Conservation (phyloP, 1,140 invertebrate species). For the Mylabris phalerata region DNA sequence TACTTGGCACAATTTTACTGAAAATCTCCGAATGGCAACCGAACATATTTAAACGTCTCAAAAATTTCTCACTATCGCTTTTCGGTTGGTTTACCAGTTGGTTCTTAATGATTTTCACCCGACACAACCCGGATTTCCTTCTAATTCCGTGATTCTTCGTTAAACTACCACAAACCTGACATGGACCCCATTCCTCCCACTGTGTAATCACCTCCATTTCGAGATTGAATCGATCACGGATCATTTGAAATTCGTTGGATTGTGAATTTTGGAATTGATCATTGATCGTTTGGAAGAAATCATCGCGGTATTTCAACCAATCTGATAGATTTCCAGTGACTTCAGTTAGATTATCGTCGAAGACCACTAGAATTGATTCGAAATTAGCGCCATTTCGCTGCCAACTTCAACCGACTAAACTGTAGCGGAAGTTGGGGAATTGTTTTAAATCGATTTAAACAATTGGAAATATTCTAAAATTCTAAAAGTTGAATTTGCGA, state of each 20-base stretch:
- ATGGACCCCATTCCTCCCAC: constrained; percentile 38
- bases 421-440: background rate
- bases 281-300: constrained; percentile 42
- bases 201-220: constrained; percentile 35
- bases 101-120: constrained; percentile 2
- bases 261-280: constrained; percentile 26
- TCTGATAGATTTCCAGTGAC: constrained; percentile 43
- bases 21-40: constrained; percentile 42
- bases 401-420: background rate
- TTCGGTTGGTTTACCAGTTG: background rate
- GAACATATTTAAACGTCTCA: constrained; percentile 1
- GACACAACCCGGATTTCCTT: constrained; percentile 36
- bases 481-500: too few relatives aligned
- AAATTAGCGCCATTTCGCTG: background rate
- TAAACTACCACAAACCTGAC: constrained; percentile 37
- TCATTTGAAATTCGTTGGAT: constrained; percentile 30
- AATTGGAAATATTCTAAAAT: too few relatives aligned
- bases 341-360: constrained; percentile 29
- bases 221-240: constrained; percentile 32
- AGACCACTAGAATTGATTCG: constrained; percentile 30
- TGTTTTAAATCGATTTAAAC: background rate
- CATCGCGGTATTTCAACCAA: constrained; percentile 46
- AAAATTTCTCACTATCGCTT: background rate
- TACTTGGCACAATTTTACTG: constrained; percentile 39
- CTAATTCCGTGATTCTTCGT: constrained; percentile 30